Evolutionary conservation across 2,888 invertebrate genomes (phyloP), one percentile per base, ranked within the genome.

Genomic region (Molanna angustata): DNA sequence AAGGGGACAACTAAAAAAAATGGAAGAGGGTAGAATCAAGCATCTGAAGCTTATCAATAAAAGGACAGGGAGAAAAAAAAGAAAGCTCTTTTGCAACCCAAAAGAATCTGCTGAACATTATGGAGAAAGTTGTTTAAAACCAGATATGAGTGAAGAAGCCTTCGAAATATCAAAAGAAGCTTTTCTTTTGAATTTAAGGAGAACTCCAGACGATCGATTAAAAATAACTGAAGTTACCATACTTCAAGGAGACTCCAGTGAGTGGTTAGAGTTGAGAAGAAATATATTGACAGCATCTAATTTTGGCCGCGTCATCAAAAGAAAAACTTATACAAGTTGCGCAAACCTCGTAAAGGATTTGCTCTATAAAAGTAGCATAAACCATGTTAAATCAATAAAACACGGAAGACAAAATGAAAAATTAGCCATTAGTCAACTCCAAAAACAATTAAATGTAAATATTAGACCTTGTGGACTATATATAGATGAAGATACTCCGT

Each of bases 351-450:
- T 58, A 1, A 48, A 48, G 27, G 19, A 16, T 18, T 39, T 48
- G 2, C 9, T 48, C 2, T 41, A 41, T 22, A 39, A 21, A 13
- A 2, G 13, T 7, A 18, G 20, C 19, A 17, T 48, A 4, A 11
- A 18, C 2, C 14, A 16, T 18, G 32, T 48, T 3, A n/a, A 35
- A 22, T 43, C 57, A 2, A 50, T 59, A 17, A 49, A 52, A 52
- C 56, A 59, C 45, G 56, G 59, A 7, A 20, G 31, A 35, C 35
- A 54, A 14, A 50, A 55, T 46, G 57, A 57, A 42, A 44, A 37
- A 19, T 14, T 19, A n/a, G 59, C 56, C 7, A 35, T 57, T 2
- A 20, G 42, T 2, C 52, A 59, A 19, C 20, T 59, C 9, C 32
- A 49, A 11, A 22, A 40, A 31, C 47, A 54, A 41, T 46, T 41